phyloP scores from a whole-genome alignment of 2,888 invertebrate genomes.

The Diplolepis rosae region DNA sequence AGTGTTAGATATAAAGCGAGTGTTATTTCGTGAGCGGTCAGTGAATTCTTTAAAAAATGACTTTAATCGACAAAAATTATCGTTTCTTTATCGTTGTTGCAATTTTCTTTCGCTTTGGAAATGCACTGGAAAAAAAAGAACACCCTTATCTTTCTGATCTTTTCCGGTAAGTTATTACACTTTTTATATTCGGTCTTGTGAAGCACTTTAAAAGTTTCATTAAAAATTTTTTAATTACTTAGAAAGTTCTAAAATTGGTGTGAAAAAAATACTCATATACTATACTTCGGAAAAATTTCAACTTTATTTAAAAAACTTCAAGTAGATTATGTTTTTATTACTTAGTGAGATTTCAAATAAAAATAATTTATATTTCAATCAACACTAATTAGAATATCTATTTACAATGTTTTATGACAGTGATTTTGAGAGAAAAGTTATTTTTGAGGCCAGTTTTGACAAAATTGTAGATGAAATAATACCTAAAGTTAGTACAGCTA shows the following conservation, averaged over 20 bases:
- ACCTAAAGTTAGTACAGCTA: constrained; percentile 40
- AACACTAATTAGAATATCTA: too few relatives aligned
- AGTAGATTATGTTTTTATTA: too few relatives aligned
- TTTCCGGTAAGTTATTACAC: constrained; percentile 21
- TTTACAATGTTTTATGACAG: not conserved
- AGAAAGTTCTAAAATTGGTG: not conserved
- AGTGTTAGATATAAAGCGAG: not conserved
- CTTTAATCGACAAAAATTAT: not conserved
- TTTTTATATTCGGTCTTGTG: not conserved
- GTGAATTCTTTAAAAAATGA: constrained; percentile 11
- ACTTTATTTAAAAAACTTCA: too few relatives aligned
- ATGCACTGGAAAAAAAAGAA: not conserved
- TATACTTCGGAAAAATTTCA: too few relatives aligned
- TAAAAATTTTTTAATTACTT: not conserved
- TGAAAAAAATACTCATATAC: too few relatives aligned
- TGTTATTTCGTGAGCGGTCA: not conserved
- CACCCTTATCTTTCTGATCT: not conserved
- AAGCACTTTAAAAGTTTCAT: not conserved
- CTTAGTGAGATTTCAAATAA: too few relatives aligned
- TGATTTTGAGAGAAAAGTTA: not conserved
- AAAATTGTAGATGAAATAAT: constrained; percentile 48
- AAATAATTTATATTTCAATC: too few relatives aligned
- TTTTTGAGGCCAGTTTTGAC: constrained; percentile 43
- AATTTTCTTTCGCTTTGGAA: not conserved
- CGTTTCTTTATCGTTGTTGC: not conserved